Conservation (phyloP, 1,140 invertebrate species). For the Trichogramma pretiosum region DNA sequence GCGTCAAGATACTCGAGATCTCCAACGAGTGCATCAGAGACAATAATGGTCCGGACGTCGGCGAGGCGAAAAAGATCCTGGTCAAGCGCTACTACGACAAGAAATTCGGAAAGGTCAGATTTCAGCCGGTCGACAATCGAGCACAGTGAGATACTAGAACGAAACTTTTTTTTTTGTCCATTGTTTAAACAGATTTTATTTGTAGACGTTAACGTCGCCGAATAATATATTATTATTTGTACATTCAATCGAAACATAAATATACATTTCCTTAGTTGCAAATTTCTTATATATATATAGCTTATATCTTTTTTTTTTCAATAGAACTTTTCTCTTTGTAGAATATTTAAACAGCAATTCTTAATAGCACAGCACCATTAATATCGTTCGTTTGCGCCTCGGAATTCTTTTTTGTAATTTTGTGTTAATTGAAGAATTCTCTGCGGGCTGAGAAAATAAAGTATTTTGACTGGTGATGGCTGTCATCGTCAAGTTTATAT, state of each 20-base stretch:
- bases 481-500: too few species aligned
- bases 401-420: constrained; percentile 4
- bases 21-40: not conserved
- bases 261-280: too few species aligned
- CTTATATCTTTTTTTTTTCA: constrained; percentile 2
- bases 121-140: too few species aligned
- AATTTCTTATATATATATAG: too few species aligned
- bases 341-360: constrained; percentile 9
- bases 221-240: constrained; percentile 12
- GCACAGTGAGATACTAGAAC: too few species aligned
- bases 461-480: too few species aligned
- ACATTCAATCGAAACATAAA: constrained; percentile 13
- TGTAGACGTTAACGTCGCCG: constrained; percentile 7
- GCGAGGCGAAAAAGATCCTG: too few species aligned
- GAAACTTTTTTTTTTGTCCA: too few species aligned
- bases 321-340: constrained; percentile 6
- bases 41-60: too few species aligned
- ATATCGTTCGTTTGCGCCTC: constrained; percentile 10
- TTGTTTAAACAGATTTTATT: constrained; percentile 19
- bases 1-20: constrained; percentile 5
- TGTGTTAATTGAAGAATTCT: constrained; percentile 2
- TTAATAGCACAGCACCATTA: constrained; percentile 4
- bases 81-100: too few species aligned
- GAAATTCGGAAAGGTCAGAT: too few species aligned
- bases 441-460: constrained; percentile 10